Evolutionary conservation across 37 sponge, comb jelly and placozoan species (phyloP), one percentile per base, ranked within the genome.

Genomic region (Chondrilla cf. caribensis): DNA sequence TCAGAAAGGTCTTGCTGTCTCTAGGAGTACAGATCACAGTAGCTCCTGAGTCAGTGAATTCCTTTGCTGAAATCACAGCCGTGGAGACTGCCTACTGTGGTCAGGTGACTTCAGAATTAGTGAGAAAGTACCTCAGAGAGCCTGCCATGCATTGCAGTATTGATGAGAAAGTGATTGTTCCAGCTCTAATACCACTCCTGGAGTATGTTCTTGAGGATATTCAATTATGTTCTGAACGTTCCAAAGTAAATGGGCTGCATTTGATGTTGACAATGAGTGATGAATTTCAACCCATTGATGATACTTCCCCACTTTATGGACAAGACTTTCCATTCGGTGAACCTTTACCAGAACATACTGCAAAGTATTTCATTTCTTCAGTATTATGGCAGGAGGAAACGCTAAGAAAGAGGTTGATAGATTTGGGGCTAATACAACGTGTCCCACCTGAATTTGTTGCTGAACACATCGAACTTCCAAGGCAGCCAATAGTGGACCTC

Each of bases 11-110:
- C 14, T 38, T 88, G 0, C 9, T 79, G 14, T 54, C 55, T 25
- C 51, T 88, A 39, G 88, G 81, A 18, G 47, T 88, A 84, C 59
- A 44, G 4, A 55, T 88, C n/a, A 70, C 76, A 22, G 21, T 29
- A 31, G 66, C 82, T 40, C 67, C 82, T 33, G 3, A 28, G 15
- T 38, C 35, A 60, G 18, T 81, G 22, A 41, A 41, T 33, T 17
- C 17, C 17, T 19, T 19, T 55, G 17, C 17, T 55, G 17, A 17
- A 55, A 55, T 19, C 17, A 55, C 57, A 19, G 18, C 37, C 3
- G 33, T 4, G 37, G 2, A 3, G 3, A 19, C 28, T 4, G 33
- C 7, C 3, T 68, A 36, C 37, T 68, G 33, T 68, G 70, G 70
- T 35, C 35, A 68, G 1, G 70, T 14, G 2, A 68, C 70, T 8